Base-by-base conservation (phyloP, 2,888 invertebrate species). In the Netelia fuscicornis region DNA sequence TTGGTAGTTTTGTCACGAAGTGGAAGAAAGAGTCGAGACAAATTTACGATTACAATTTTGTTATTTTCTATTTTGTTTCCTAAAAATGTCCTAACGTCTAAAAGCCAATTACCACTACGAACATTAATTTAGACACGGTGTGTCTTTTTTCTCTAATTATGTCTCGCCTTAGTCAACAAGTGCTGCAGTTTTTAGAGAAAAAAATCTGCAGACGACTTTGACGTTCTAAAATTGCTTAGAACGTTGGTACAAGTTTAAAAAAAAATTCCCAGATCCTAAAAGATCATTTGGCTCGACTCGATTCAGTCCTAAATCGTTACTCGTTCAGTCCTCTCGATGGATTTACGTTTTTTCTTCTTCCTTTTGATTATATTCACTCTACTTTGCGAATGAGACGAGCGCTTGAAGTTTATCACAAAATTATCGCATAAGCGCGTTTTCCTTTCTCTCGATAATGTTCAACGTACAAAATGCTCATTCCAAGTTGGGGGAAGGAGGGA, bases 1-100 rank as follows among this genome's bases (percentile, higher is more conserved):
- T 82, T 85, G 85, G 81, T 71, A 79, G 81, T 81, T 68, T 71
- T 54, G 58, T 58, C 58, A 48, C 42, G 65, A 80, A 52, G 23
- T 72, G 54, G 11, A 81, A 77, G 52, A 76, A 52, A 65, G 52
- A 72, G 52, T 64, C 70, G 68, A 62, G 30, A 52, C 11, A 17
- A 74, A 74, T 67, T 70, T 10, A 25, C n/a, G 37, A 64, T 62
- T 64, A 20, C 65, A 23, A 62, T 13, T 65, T 44, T 58, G 30
- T 72, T 71, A 56, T 62, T 72, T 71, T 48, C 17, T 56, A 20
- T 20, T 30, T 52, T 48, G 23, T 30, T 30, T 30, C 17, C 68
- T 44, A 52, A 78, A 58, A 64, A 11, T 54, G 60, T 54, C 70
- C 37, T 56, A 58, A 71, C 37, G 2, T 70, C 25, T 30, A 54